Conservation (phyloP, 2,797 vertebrate genomes). For the Clarias fuscus region DNA sequence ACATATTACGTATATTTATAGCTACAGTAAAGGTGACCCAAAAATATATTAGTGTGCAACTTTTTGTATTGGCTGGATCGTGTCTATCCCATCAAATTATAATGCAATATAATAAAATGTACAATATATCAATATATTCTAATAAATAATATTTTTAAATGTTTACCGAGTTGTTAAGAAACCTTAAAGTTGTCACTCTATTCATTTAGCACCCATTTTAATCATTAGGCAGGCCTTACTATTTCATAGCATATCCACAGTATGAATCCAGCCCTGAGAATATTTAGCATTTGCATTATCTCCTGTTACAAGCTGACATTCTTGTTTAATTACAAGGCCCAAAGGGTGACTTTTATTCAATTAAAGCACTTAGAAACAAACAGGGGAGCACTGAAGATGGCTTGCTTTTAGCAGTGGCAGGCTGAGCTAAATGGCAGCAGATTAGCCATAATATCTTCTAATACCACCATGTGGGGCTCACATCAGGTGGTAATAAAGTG, state of each 20-base stretch:
- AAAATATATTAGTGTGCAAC: too few species aligned
- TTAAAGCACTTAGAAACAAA: neutral
- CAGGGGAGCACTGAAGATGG: slow-evolving; percentile 8
- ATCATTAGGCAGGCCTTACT: neutral
- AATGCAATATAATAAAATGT: too few species aligned
- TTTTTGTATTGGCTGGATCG: too few species aligned
- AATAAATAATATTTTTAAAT: too few species aligned
- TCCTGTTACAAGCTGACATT: neutral
- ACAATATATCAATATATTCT: too few species aligned
- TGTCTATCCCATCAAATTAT: too few species aligned
- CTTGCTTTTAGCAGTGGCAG: slow-evolving; percentile 38
- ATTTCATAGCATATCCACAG: neutral
- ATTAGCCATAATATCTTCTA: slow-evolving; percentile 51
- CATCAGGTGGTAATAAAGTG: slow-evolving; percentile 56
- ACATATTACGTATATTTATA: too few species aligned
- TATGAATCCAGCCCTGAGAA: neutral
- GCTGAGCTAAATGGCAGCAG: slow-evolving; percentile 41
- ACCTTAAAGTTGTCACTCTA: neutral
- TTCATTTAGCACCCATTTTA: neutral
- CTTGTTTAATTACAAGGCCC: slow-evolving; percentile 5
- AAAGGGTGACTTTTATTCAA: slow-evolving; percentile 2
- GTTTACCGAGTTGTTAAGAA: neutral
- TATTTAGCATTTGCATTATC: slow-evolving; percentile 10
- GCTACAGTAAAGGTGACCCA: too few species aligned
- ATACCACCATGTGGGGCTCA: slow-evolving; percentile 43